Percentiles rank a stretch among this genome's conserved stretches.
Conservation (phyloP, 2,113 vertebrate species). For the Cromileptes altivelis region DNA sequence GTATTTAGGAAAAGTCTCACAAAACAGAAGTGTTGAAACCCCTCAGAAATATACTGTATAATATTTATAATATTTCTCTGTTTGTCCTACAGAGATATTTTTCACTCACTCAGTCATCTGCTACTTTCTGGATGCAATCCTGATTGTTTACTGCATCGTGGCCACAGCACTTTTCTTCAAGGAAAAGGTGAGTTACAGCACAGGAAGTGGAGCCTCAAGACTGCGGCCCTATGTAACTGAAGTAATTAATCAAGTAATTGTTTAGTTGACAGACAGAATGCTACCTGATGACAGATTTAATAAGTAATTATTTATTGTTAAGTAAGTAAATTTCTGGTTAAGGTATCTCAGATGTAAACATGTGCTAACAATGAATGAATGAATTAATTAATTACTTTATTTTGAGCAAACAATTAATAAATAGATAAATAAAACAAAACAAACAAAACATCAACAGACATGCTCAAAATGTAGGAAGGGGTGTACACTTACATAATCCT, state of each 20-base stretch:
- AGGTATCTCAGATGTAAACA: not conserved
- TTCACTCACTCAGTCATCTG: constrained; percentile 87
- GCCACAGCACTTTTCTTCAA: constrained; percentile 90
- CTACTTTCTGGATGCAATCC: constrained; percentile 92
- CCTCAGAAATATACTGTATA: not conserved
- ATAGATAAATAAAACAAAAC: no score
- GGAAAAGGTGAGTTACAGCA: constrained; percentile 87
- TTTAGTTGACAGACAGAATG: not conserved
- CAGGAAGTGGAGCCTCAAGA: not conserved
- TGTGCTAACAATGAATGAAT: not conserved
- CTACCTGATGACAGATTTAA: not conserved
- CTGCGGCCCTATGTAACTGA: not conserved
- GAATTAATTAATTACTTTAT: no score
- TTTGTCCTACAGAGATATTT: constrained; percentile 38
- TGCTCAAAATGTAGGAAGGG: no score
- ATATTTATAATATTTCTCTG: not conserved
- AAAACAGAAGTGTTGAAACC: not conserved
- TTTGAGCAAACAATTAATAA: no score
- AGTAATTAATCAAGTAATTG: no score
- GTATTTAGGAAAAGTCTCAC: not conserved
- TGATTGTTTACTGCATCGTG: constrained; percentile 90
- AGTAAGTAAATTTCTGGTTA: not conserved
- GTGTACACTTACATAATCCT: no score
- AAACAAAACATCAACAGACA: no score
- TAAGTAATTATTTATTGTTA: not conserved